phyloP scores from a whole-genome alignment of 2,797 vertebrate species.

The Scolopax bukidnonensis region DNA sequence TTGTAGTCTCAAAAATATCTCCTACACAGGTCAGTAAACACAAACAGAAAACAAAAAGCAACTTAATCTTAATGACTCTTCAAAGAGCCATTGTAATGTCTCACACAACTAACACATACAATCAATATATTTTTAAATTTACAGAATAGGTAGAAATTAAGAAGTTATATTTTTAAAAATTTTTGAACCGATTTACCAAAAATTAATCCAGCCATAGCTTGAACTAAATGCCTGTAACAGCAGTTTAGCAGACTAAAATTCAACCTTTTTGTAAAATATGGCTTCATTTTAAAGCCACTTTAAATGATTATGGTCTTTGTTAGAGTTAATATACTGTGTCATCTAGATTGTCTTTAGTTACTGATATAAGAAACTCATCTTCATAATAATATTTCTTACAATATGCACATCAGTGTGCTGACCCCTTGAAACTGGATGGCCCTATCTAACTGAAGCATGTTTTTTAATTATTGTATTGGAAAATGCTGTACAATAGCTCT shows the following conservation, averaged over 20 bases:
- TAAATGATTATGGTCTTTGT: neutral
- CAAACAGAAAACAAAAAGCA: neutral
- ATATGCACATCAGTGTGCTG: neutral
- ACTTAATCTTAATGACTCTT: neutral
- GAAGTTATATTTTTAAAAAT: neutral
- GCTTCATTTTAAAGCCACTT: neutral
- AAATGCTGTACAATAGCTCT: neutral
- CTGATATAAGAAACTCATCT: neutral
- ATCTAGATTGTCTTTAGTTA: neutral
- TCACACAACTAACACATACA: neutral
- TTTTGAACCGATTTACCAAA: neutral
- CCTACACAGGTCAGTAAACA: neutral
- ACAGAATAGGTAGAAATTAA: neutral
- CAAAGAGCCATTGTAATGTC: neutral
- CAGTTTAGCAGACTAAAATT: neutral
- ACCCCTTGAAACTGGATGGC: neutral
- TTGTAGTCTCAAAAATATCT: neutral
- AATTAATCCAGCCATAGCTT: neutral
- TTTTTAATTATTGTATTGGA: neutral
- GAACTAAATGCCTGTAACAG: neutral
- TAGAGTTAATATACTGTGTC: neutral
- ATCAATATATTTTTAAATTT: neutral
- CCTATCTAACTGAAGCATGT: neutral
- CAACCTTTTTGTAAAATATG: neutral
- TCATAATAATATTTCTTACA: neutral